Evolutionary conservation across 2,797 vertebrate genomes (phyloP).

Genomic region (Diglossa cyanea): DNA sequence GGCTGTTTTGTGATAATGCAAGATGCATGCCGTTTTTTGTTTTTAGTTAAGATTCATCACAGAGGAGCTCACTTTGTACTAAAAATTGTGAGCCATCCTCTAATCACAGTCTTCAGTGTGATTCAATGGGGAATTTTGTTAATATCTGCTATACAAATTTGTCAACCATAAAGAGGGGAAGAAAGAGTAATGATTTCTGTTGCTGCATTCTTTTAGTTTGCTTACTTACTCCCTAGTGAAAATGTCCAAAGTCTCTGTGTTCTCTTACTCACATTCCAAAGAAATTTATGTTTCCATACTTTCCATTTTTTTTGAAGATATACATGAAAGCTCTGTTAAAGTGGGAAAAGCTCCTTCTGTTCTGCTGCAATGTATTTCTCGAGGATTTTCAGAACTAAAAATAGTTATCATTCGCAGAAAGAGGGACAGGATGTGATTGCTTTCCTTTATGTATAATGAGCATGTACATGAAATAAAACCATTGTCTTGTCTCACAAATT

Average conservation of each 20-base stretch:
- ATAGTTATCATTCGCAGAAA: neutral
- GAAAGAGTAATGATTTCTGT: neutral
- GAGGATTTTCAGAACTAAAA: neutral
- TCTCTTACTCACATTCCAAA: conserved; percentile 22
- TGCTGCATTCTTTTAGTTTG: neutral
- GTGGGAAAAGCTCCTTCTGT: neutral
- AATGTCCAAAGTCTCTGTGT: neutral
- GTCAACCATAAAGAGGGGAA: neutral
- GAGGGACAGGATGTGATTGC: neutral
- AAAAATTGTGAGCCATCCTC: conserved; percentile 2
- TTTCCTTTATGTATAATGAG: neutral
- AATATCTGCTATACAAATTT: conserved; percentile 14
- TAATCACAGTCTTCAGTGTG: conserved; percentile 24
- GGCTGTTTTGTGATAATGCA: neutral
- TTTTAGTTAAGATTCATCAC: conserved; percentile 63
- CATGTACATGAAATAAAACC: neutral
- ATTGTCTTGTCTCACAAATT: neutral
- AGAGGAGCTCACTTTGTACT: conserved; percentile 25
- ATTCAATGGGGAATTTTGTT: conserved; percentile 4
- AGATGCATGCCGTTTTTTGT: neutral
- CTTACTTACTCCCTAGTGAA: neutral
- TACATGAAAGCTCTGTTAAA: neutral
- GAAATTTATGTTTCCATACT: neutral
- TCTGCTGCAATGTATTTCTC: neutral
- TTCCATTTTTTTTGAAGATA: neutral